A percentile compares a stretch with the other conserved stretches of the same genome.
Conservation (phyloP, 53 echinoderm and acorn worm genomes). For the Luidia sarsii region DNA sequence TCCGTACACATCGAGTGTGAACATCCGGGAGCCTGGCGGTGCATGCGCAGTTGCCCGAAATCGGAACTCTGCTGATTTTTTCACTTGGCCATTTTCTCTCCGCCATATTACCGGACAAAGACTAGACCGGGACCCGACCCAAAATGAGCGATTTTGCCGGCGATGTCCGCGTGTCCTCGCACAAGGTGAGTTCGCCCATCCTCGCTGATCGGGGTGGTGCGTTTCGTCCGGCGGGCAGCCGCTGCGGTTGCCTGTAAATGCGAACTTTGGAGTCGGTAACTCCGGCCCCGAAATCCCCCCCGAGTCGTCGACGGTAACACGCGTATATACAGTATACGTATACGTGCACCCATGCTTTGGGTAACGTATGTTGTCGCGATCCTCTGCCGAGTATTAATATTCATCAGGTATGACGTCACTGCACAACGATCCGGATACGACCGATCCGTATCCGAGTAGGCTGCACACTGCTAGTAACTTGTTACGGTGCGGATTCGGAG, state of each 20-base stretch:
- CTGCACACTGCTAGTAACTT: no score
- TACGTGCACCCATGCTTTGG: no score
- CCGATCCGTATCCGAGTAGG: no score
- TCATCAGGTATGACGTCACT: no score
- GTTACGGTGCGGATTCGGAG: no score
- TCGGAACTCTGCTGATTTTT: slow-evolving; percentile 82
- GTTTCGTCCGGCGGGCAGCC: not conserved
- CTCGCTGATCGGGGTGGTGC: slow-evolving; percentile 25
- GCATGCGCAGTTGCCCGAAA: slow-evolving; percentile 80
- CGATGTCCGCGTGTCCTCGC: slow-evolving; percentile 11
- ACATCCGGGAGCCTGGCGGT: slow-evolving; percentile 52
- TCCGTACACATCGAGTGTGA: slow-evolving; percentile 45
- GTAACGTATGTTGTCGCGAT: no score
- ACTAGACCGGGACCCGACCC: not conserved
- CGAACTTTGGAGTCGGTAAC: not conserved
- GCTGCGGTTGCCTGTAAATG: not conserved
- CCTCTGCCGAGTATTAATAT: no score
- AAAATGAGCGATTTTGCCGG: slow-evolving; percentile 41
- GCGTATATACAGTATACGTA: no score
- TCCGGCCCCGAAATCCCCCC: not conserved
- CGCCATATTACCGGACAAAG: slow-evolving; percentile 74
- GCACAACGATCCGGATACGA: no score
- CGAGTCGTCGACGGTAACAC: no score
- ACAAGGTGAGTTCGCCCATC: slow-evolving; percentile 34
- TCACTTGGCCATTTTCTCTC: slow-evolving; percentile 51